Evolutionary conservation across 2,888 invertebrate genomes (phyloP).

Genomic region (Anodontia alba): DNA sequence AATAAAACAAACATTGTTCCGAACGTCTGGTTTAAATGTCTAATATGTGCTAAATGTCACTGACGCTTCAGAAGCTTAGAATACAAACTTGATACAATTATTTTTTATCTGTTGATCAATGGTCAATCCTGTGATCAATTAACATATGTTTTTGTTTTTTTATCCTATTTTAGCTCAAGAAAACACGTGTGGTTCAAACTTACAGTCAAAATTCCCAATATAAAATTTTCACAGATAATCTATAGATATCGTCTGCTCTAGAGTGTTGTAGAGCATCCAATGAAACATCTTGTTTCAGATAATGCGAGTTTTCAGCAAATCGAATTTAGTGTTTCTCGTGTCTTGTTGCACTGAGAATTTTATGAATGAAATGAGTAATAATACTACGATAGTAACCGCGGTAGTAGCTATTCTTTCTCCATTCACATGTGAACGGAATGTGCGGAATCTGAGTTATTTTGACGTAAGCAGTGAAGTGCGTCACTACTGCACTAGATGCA

Average conservation of each 20-base stretch:
- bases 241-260: neutral
- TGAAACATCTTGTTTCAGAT: neutral
- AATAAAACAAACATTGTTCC: no score
- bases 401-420: slow-evolving; percentile 6
- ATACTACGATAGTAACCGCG: slow-evolving; percentile 13
- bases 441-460: slow-evolving; percentile 2
- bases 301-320: neutral
- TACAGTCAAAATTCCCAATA: neutral
- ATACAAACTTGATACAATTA: no score
- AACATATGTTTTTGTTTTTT: neutral
- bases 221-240: neutral
- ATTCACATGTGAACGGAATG: neutral
- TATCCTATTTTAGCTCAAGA: neutral
- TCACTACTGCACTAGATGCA: slow-evolving; percentile 15
- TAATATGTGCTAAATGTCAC: no score
- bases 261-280: neutral
- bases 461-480: slow-evolving; percentile 5
- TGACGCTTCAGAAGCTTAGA: no score
- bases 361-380: slow-evolving; percentile 9
- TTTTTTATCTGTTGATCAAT: neutral
- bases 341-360: neutral
- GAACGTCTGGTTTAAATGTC: no score
- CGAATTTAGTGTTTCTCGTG: neutral
- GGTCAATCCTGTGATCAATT: neutral
- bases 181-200: neutral